A percentile compares a stretch with the other conserved stretches of the same genome.
These are phyloP conservation scores for Trichonephila clavipes DNA, from an alignment of 1,140 invertebrate species.

Conservation along the genomic window DNA sequence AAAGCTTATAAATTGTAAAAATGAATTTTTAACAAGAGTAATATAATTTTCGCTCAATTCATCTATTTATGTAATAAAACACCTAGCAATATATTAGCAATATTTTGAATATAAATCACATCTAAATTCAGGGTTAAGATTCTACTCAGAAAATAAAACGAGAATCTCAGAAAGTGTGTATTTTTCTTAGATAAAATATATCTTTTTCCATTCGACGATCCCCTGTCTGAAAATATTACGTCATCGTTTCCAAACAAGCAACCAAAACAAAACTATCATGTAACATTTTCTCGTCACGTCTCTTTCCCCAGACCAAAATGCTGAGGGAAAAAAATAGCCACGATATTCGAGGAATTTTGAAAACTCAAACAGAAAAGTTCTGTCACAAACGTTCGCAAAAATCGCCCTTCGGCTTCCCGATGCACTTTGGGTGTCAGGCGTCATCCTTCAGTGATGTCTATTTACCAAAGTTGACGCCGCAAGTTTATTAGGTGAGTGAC, in stretches of 20 bases:
- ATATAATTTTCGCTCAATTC: no score
- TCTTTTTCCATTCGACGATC: background rate
- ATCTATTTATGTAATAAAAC: no score
- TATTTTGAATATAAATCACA: no score
- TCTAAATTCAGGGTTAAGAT: no score
- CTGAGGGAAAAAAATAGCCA: background rate
- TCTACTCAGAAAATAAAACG: no score
- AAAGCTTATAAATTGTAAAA: no score
- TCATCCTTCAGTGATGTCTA: conserved; percentile 68
- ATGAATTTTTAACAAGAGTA: no score
- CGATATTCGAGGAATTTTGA: conserved; percentile 36
- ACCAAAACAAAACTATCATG: conserved; percentile 45
- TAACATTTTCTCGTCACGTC: conserved; percentile 40
- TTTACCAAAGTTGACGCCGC: conserved; percentile 66
- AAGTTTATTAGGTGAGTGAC: conserved; percentile 71
- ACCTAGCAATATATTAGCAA: no score
- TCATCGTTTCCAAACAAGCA: conserved; percentile 43
- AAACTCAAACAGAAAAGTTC: conserved; percentile 53
- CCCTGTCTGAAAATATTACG: conserved; percentile 8
- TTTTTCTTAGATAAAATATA: conserved; percentile 22
- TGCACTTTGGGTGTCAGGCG: conserved; percentile 45
- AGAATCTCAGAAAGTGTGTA: background rate
- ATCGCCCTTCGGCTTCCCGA: conserved; percentile 30
- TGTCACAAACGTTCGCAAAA: conserved; percentile 58
- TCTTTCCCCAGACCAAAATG: background rate